A percentile compares a stretch with the other conserved stretches of the same genome.
Conservation (phyloP, 1,140 invertebrate genomes). For the Gryon sp. region DNA sequence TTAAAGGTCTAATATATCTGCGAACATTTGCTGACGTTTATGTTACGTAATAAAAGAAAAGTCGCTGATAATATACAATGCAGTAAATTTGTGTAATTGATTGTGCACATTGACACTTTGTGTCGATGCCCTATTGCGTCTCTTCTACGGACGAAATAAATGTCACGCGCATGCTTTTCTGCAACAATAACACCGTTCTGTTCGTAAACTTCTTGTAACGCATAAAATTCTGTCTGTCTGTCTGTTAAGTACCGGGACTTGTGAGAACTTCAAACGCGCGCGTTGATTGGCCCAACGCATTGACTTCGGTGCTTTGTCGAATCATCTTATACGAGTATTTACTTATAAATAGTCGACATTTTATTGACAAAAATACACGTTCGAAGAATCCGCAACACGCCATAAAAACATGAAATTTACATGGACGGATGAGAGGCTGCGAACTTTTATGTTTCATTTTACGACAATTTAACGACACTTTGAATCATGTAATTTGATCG, state of each 20-base stretch:
- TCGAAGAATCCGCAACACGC: slow-evolving; percentile 51
- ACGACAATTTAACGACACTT: slow-evolving; percentile 37
- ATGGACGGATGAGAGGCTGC: slow-evolving; percentile 27
- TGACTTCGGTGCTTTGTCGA: slow-evolving; percentile 44
- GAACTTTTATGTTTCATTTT: slow-evolving; percentile 38
- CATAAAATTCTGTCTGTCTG: no score
- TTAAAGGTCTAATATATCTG: slow-evolving; percentile 48
- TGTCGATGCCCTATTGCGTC: neutral
- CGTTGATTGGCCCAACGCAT: neutral
- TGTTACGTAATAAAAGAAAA: slow-evolving; percentile 44
- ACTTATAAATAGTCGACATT: slow-evolving; percentile 57
- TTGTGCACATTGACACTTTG: slow-evolving; percentile 41
- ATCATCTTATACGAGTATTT: slow-evolving; percentile 10
- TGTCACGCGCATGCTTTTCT: slow-evolving; percentile 2
- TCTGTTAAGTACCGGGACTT: slow-evolving; percentile 12
- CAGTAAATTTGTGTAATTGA: slow-evolving; percentile 57
- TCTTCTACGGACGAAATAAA: slow-evolving; percentile 8
- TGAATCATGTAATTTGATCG: slow-evolving; percentile 50
- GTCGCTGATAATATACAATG: slow-evolving; percentile 40
- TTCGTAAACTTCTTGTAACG: slow-evolving; percentile 29
- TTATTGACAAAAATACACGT: slow-evolving; percentile 58
- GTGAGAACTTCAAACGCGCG: slow-evolving; percentile 20
- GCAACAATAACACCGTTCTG: slow-evolving; percentile 34
- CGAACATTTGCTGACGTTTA: slow-evolving; percentile 28
- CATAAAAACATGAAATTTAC: slow-evolving; percentile 55